phyloP scores from a whole-genome alignment of 2,888 invertebrate species.

The Chorisops tibialis region DNA sequence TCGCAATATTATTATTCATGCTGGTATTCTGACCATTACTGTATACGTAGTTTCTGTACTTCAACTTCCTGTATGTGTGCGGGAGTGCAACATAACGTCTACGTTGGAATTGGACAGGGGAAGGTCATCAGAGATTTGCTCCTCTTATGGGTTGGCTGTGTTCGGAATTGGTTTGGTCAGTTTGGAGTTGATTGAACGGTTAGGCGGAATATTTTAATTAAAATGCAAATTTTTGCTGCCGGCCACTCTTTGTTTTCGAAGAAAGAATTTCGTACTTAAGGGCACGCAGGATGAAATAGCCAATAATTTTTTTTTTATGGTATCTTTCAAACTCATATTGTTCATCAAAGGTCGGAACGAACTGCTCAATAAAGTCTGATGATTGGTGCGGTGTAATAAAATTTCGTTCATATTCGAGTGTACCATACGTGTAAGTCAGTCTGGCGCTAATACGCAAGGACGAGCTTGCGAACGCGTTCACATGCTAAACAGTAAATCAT shows the following conservation, averaged over 20 bases:
- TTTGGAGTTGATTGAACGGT: constrained; percentile 32
- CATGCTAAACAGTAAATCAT: constrained; percentile 20
- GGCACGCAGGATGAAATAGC: no score
- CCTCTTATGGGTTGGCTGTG: neutral
- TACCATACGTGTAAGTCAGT: no score
- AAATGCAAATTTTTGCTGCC: constrained; percentile 37
- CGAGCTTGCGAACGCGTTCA: constrained; percentile 5
- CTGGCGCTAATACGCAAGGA: neutral
- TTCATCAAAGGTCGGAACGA: no score
- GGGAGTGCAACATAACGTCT: neutral
- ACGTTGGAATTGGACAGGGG: neutral
- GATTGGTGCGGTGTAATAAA: no score
- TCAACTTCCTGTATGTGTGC: constrained; percentile 10
- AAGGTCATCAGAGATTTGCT: neutral
- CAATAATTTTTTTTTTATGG: no score
- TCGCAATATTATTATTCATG: constrained; percentile 15
- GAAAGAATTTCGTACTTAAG: no score
- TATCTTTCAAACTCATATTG: no score
- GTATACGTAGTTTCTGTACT: constrained; percentile 3
- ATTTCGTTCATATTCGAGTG: no score
- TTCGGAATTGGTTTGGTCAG: constrained; percentile 23
- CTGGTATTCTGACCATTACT: constrained; percentile 16
- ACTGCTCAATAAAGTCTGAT: no score
- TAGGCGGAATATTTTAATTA: constrained; percentile 40
- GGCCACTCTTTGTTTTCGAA: neutral